These are phyloP conservation scores for Crypturellus undulatus DNA, from an alignment of 2,113 vertebrate species.

Conservation along the genomic window DNA sequence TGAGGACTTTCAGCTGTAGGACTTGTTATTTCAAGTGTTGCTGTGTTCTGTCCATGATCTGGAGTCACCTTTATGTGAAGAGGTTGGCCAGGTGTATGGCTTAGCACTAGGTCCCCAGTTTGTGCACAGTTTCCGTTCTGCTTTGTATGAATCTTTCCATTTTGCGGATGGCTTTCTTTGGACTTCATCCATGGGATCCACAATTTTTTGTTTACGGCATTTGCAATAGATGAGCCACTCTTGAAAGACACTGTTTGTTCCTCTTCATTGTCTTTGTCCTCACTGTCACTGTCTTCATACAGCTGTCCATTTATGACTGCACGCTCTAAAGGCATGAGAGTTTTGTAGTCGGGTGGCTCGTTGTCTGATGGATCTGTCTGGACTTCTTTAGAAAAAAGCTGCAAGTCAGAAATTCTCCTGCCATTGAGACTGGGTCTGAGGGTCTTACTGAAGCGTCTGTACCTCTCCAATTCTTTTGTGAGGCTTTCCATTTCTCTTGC, in stretches of 20 bases:
- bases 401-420: slow-evolving; percentile 91
- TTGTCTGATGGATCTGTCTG: slow-evolving; percentile 90
- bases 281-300: slow-evolving; percentile 84
- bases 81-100: slow-evolving; percentile 92
- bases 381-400: slow-evolving; percentile 92
- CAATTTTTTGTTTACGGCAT: slow-evolving; percentile 86
- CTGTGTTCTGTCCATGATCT: slow-evolving; percentile 91
- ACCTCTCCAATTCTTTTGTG: slow-evolving; percentile 91
- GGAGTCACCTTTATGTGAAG: slow-evolving; percentile 97
- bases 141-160: slow-evolving; percentile 85
- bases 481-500: slow-evolving; percentile 94
- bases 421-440: slow-evolving; percentile 89
- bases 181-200: slow-evolving; percentile 88
- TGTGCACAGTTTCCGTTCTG: slow-evolving; percentile 87
- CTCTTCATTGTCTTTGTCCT: slow-evolving; percentile 82
- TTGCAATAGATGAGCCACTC: slow-evolving; percentile 80
- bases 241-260: slow-evolving; percentile 78
- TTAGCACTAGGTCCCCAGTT: slow-evolving; percentile 89
- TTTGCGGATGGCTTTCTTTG: slow-evolving; percentile 84
- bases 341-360: slow-evolving; percentile 85
- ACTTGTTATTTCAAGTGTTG: slow-evolving; percentile 94
- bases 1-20: slow-evolving; percentile 87
- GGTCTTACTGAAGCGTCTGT: slow-evolving; percentile 91
- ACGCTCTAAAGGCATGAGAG: slow-evolving; percentile 83
- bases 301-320: slow-evolving; percentile 89